Base-by-base conservation (phyloP, 2,113 vertebrate species). In the Pomatorhinus ruficollis region DNA sequence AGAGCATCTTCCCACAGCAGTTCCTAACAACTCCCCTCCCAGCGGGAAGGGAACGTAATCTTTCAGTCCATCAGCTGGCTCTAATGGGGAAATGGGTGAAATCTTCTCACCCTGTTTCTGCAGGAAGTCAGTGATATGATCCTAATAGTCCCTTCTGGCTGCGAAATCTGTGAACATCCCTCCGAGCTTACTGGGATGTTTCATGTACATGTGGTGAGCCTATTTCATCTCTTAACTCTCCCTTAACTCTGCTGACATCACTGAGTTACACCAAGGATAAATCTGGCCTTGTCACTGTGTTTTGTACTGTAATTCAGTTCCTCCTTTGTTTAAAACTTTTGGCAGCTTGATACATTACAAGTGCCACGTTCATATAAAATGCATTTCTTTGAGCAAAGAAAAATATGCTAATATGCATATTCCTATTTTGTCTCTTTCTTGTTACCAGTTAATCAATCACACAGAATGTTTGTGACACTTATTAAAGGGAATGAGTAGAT, bases 371-470 rank as follows among this genome's bases (percentile, higher is more conserved):
- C 0, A 0, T 87, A 69, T 78, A 75, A 87, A 91, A 92, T 18
- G 69, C 45, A 3, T 94, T 89, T 96, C 80, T 94, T 79, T 94
- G 88, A 95, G 88, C 72, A 68, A 93, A 94, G 95, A 33, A 87
- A 96, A 95, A 94, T 84, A 92, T 35, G 83, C 49, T 82, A 96
- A 93, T 96, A 65, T 82, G 86, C 86, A 65, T 94, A 95, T 95
- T 95, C 96, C 80, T 96, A 91, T 95, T 96, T 94, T 83, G 93
- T 93, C 92, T 96, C 88, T 95, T 96, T 95, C 95, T 94, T 95
- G 96, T 93, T 96, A 90, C 96, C 83, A 71, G 95, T 92, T 96
- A 94, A 97, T 97, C 96, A 96, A 97, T 96, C 96, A 96, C 90
- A 90, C 16, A 33, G 96, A 96, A 95, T 97, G 94, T 93, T 96